Evolutionary conservation across 1,140 invertebrate genomes (phyloP), one percentile per base, ranked within the genome.

Genomic region (Listronotus oregonensis): DNA sequence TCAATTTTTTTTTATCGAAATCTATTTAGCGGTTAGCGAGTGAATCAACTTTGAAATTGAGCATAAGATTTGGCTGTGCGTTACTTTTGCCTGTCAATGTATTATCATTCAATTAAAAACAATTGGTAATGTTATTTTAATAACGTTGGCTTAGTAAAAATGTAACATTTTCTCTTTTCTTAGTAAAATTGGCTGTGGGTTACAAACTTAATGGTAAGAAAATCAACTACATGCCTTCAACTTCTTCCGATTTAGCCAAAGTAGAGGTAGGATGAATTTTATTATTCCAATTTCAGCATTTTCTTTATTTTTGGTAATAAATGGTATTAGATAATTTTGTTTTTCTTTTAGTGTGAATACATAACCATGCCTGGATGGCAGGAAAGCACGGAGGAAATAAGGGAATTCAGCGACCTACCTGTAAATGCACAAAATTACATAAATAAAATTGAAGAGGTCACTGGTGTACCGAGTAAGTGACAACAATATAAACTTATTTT

Each of bases 361-460:
- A 81, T 92, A 51, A 95, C 89, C 0, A 73, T 99, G 58, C 90
- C 94, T 8, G 98, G 98, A 8, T 99, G 98, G 98, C 82, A 89
- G 67, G 84, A 83, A 34, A 87, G 83, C 52, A 99, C 93, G n/a
- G 89, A 90, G 74, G 81, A 88, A 63, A 86, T 93, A n/a, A 84
- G 96, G 62, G 86, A 88, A 39, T 94, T 92, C 77, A 85, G 88
- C 49, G 89, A 97, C 67, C 82, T 99, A 71, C 98, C 98, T 0
- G 74, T 84, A 52, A 90, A 94, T 79, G 97, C 98, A 40, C 86
- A 89, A 77, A 84, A 87, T 60, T 99, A 99, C 77, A 86, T 99
- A 18, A 82, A 86, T 69, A 87, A 86, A 72, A 92, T 99, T 70
- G 90, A 98, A 80, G 85, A 95, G 67, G 84, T 90, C 71, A 79